Evolutionary conservation across 1,140 invertebrate species (phyloP).

Genomic region (Bombus breviceps): DNA sequence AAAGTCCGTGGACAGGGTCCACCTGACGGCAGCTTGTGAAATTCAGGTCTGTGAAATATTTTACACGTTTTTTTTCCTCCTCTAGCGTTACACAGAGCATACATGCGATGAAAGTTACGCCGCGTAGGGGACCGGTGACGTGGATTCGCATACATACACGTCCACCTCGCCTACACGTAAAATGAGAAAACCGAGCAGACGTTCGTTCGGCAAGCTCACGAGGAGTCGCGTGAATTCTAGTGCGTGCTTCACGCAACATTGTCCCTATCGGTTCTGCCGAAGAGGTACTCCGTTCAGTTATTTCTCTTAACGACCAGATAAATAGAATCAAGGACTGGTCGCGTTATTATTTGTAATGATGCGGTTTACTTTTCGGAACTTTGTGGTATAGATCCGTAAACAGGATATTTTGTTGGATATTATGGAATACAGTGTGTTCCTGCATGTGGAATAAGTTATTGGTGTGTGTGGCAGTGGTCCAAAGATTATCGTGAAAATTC

Average conservation of each 20-base stretch:
- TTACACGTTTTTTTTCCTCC: constrained; percentile 32
- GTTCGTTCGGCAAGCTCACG: constrained; percentile 22
- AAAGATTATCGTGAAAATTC: not conserved
- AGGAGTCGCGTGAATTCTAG: constrained; percentile 64
- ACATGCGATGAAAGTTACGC: constrained; percentile 14
- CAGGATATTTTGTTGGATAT: not conserved
- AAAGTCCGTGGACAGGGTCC: constrained; percentile 40
- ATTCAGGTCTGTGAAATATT: constrained; percentile 61
- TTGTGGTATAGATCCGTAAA: constrained; percentile 21
- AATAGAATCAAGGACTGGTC: constrained; percentile 60
- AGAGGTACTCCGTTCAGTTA: constrained; percentile 73
- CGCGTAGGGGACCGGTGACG: constrained; percentile 16
- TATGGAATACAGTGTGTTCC: not conserved
- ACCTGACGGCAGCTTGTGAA: constrained; percentile 23
- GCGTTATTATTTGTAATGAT: constrained; percentile 76
- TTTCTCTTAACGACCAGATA: constrained; percentile 77
- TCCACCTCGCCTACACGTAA: constrained; percentile 17
- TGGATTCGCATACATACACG: not conserved
- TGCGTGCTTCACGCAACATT: constrained; percentile 79
- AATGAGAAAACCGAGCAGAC: constrained; percentile 51
- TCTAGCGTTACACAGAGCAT: constrained; percentile 7
- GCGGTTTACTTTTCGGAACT: constrained; percentile 72
- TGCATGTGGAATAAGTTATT: not conserved
- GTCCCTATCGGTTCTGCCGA: constrained; percentile 24
- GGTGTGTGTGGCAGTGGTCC: not conserved